Percentiles rank a stretch among this genome's conserved stretches.
phyloP scores from a whole-genome alignment of 2,797 vertebrate species.

The Podargus strigoides region DNA sequence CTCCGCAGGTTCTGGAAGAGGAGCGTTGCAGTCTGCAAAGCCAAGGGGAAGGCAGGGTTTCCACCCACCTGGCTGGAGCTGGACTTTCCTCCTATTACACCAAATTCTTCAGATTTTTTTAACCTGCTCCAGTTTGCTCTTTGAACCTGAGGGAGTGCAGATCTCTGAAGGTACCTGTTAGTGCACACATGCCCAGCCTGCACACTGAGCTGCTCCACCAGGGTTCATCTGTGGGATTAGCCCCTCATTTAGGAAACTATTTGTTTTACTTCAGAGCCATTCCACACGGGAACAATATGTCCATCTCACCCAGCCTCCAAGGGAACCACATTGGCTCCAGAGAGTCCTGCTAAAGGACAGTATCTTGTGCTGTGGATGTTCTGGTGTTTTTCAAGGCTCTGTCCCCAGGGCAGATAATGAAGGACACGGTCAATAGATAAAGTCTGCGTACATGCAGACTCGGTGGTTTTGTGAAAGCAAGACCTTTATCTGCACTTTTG shows the following conservation, averaged over 20 bases:
- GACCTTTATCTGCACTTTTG: slow-evolving; percentile 9
- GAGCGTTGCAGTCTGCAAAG: background rate
- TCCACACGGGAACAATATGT: background rate
- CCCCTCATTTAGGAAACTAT: background rate
- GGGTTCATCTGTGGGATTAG: background rate
- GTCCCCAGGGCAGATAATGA: slow-evolving; percentile 5
- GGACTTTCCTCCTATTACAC: background rate
- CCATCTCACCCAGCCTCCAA: background rate
- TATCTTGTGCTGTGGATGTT: background rate
- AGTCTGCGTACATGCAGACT: background rate
- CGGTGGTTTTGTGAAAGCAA: background rate
- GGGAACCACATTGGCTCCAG: background rate
- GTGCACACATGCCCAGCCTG: background rate
- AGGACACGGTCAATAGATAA: slow-evolving; percentile 37
- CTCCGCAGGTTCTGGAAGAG: background rate
- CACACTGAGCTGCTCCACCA: background rate
- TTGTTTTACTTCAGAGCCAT: background rate
- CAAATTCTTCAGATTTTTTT: slow-evolving; percentile 29
- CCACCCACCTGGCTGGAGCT: background rate
- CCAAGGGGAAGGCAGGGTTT: background rate
- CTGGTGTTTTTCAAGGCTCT: slow-evolving; percentile 63
- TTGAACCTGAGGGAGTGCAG: background rate
- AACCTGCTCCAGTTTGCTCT: background rate
- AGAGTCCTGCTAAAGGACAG: background rate
- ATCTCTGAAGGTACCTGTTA: background rate